These are phyloP conservation scores for Stenolophus ochropezus DNA, from an alignment of 2,888 invertebrate species.

Conservation along the genomic window DNA sequence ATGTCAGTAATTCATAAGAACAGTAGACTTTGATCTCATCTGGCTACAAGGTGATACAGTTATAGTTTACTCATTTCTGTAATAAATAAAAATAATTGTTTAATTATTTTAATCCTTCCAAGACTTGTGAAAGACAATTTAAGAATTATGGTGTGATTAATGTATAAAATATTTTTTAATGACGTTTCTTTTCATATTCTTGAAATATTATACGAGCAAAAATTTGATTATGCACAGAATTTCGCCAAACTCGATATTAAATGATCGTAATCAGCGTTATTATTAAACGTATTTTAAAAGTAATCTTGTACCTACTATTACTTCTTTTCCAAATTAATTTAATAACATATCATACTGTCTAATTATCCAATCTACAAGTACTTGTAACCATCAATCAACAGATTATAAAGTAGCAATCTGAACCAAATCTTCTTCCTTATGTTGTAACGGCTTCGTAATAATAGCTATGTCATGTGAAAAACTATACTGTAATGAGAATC, in stretches of 20 bases:
- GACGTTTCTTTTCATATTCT: too few species aligned
- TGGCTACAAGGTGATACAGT: slow-evolving; percentile 30
- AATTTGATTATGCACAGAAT: too few species aligned
- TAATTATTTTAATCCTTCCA: slow-evolving; percentile 40
- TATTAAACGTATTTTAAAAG: too few species aligned
- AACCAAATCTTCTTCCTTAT: slow-evolving; percentile 1
- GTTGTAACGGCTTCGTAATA: background rate
- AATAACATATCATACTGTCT: background rate
- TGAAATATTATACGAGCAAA: too few species aligned
- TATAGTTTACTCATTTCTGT: slow-evolving; percentile 1
- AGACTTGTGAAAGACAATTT: background rate
- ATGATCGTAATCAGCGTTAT: too few species aligned
- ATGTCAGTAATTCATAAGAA: slow-evolving; percentile 28
- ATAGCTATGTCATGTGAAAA: background rate
- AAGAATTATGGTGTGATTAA: slow-evolving; percentile 8
- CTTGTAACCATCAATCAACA: slow-evolving; percentile 17
- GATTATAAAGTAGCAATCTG: slow-evolving; percentile 15
- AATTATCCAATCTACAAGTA: background rate
- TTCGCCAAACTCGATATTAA: too few species aligned
- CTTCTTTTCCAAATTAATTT: background rate
- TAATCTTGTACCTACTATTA: background rate
- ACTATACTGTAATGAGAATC: too few species aligned
- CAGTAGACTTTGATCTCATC: slow-evolving; percentile 18
- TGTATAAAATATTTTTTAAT: background rate
- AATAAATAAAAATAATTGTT: slow-evolving; percentile 51